phyloP scores from a whole-genome alignment of 1,140 invertebrate genomes.

The Zelostemma sp. region DNA sequence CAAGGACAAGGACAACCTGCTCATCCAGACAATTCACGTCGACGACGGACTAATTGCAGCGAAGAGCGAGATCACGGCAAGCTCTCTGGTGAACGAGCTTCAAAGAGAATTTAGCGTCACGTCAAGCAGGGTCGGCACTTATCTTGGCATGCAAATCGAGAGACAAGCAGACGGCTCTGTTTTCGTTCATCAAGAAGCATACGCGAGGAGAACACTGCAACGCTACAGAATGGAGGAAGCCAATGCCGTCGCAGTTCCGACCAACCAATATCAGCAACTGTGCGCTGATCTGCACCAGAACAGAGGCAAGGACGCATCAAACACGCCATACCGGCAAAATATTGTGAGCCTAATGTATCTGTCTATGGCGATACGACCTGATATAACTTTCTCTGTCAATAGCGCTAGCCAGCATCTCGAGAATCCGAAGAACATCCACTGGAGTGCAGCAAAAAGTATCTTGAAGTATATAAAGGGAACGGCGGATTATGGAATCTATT shows the following conservation, averaged over 20 bases:
- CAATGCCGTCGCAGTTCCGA: conserved; percentile 21
- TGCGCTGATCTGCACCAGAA: conserved; percentile 6
- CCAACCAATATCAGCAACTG: conserved; percentile 11
- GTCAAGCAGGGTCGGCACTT: neutral
- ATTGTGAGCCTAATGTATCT: conserved; percentile 67
- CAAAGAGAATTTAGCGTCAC: neutral
- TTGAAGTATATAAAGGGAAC: conserved; percentile 51
- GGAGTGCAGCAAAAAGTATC: conserved; percentile 41
- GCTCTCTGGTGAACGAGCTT: conserved; percentile 6
- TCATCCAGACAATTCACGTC: conserved; percentile 18
- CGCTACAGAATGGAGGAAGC: conserved; percentile 47
- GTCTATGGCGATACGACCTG: conserved; percentile 62
- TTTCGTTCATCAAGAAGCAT: no score
- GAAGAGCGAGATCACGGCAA: neutral
- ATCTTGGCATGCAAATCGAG: conserved; percentile 16
- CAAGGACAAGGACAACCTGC: neutral
- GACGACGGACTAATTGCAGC: neutral
- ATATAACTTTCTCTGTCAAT: conserved; percentile 66
- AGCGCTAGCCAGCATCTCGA: conserved; percentile 41
- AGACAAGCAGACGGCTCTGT: conserved; percentile 15
- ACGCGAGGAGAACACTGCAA: no score
- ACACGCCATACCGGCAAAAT: conserved; percentile 53
- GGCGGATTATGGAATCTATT: conserved; percentile 26
- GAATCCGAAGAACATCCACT: conserved; percentile 22
- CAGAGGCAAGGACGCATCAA: neutral